Evolutionary conservation across 64 coral and sea anemone genomes (phyloP).

Genomic region (Catalaphyllia jardinei): DNA sequence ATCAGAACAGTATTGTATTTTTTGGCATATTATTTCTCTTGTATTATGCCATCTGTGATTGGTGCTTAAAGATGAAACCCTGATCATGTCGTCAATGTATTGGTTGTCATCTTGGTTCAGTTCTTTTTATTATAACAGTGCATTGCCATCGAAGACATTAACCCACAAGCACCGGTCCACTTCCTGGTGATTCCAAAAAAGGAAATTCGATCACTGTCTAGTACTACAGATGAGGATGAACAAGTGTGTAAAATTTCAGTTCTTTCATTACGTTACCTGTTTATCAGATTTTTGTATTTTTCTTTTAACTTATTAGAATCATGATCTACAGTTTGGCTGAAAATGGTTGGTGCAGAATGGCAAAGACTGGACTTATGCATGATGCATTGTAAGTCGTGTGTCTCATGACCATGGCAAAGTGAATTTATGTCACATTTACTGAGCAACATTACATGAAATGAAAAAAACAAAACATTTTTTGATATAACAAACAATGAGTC

Average conservation of each 20-base stretch:
- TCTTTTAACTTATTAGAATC: too few relatives aligned
- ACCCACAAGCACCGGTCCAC: constrained; percentile 74
- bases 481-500: too few relatives aligned
- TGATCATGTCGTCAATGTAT: background rate
- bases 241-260: constrained; percentile 31
- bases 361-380: background rate
- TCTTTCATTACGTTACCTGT: background rate
- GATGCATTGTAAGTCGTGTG: background rate
- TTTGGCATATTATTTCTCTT: too few relatives aligned
- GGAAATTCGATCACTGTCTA: constrained; percentile 35
- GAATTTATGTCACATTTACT: too few relatives aligned
- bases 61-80: background rate
- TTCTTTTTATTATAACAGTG: constrained; percentile 36
- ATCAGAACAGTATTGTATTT: too few relatives aligned
- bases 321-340: too few relatives aligned
- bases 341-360: background rate
- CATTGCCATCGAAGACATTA: constrained; percentile 77
- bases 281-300: background rate
- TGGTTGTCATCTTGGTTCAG: background rate
- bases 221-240: constrained; percentile 36
- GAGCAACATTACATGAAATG: too few relatives aligned
- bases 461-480: too few relatives aligned
- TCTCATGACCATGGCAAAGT: too few relatives aligned
- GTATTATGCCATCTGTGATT: too few relatives aligned
- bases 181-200: constrained; percentile 75